Base-by-base conservation (phyloP, 2,113 vertebrate species). In the Nesogale talazaci region DNA sequence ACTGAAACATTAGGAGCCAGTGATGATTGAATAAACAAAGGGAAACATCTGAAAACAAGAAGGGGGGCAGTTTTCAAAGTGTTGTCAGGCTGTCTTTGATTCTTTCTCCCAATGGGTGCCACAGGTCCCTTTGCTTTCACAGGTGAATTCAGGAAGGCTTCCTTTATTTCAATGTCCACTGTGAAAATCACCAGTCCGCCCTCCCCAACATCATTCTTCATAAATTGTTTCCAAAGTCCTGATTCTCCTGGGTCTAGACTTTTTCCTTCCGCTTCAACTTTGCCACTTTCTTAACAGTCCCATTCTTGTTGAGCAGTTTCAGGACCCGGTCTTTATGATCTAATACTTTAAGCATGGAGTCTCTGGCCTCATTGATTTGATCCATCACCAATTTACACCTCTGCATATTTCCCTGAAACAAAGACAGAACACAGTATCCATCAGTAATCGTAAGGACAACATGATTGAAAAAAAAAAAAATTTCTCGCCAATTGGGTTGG, bases 351-450 rank as follows among this genome's bases (percentile, higher is more conserved):
- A 99, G 99, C 99, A 99, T 99, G 97, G 99, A 99, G 98, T 99
- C 99, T 96, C 99, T 98, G 96, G 99, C 99, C 97, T 99, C 99
- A 0, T 98, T 99, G 97, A 99, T 99, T 98, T 99, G 99, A 98
- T 99, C 99, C 99, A 99, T 99, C 94, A 99, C 99, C 93, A 99
- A 98, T 97, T 99, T 99, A 96, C 99, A 99, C 96, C 99, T 99
- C 98, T 99, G 99, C 99, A 99, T 99, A 93, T 99, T 99, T 95
- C 99, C 99, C 99, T 99, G 98, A 17, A 98, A 6, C 77, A 83
- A 97, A 97, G 76, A 98, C 40, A 96, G 15, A 1, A 63, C 4
- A 7, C 4, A 7, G 0, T 0, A 0, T 87, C 46, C 93, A 78
- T 59, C 70, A 83, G 46, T 8, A 27, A 79, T 9, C 25, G 8